Base-by-base conservation (phyloP, 2,888 invertebrate genomes). In the Melieria picta region DNA sequence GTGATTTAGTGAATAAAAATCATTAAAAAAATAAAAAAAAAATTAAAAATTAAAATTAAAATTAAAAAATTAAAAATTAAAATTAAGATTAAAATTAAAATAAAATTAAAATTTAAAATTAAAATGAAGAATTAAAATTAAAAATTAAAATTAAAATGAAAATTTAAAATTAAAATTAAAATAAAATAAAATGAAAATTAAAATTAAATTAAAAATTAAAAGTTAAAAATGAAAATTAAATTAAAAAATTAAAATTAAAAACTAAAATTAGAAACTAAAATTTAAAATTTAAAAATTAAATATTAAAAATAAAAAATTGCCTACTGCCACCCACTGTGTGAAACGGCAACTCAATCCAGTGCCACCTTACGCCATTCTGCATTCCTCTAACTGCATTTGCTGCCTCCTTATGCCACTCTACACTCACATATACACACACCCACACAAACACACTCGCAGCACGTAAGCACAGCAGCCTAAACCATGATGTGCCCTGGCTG, bases 121-220 rank as follows among this genome's bases (percentile, higher is more conserved):
- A 45, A n/a, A 43, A 42, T n/a, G 10, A 55, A 55, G n/a, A n/a
- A 43, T 52, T 42, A 30, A 43, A 55, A 55, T 65, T 43, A 65
- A 48, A 45, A 52, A 5, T 42, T 42, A 42, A 11, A 13, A 65
- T 45, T 11, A 9, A 60, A 50, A 42, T 48, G 43, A 60, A 60
- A 67, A 67, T 13, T 6, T 47, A 45, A 2, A 11, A n/a, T 42
- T 60, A 50, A 58, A n/a, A n/a, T n/a, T n/a, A 11, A 68, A 61
- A 62, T 47, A 11, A 47, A 62, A 62, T 62, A 9, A 47, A 62
- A 62, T 16, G 2, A 16, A 3, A 30, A 30, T 30, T 30, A 30
- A 30, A 30, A 16, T 16, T 16, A 2, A 30, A 30, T 30, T 11
- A 11, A 56, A 11, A 56, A 30, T 30, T 30, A 30, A 47, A 46